Evolutionary conservation across 2,797 vertebrate species (phyloP).

Genomic region (Argya squamiceps): DNA sequence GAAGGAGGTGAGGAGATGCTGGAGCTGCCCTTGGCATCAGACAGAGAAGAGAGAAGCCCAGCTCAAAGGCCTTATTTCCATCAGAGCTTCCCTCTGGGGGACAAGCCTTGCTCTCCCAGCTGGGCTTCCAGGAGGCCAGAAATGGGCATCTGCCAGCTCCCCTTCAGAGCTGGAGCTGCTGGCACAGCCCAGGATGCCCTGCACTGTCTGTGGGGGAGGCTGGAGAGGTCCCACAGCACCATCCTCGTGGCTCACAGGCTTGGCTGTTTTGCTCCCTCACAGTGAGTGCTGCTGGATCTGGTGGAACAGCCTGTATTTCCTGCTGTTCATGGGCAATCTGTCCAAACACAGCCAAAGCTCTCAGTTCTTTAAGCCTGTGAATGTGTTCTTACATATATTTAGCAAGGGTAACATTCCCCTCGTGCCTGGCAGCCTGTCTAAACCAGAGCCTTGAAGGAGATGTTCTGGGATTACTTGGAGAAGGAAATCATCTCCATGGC

Average conservation of each 20-base stretch:
- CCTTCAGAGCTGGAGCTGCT: constrained; percentile 54
- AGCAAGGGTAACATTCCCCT: background rate
- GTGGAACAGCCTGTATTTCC: background rate
- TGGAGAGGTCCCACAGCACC: constrained; percentile 81
- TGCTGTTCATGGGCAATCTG: background rate
- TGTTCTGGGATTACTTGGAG: background rate
- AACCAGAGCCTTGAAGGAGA: background rate
- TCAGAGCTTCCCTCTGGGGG: constrained; percentile 70
- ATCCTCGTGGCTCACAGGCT: constrained; percentile 76
- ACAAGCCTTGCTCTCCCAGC: constrained; percentile 77
- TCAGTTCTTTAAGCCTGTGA: background rate
- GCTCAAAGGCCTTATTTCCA: constrained; percentile 71
- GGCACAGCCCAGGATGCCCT: constrained; percentile 69
- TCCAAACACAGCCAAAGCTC: background rate
- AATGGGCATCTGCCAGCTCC: constrained; percentile 77
- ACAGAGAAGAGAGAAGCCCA: constrained; percentile 48
- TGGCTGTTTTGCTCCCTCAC: constrained; percentile 79
- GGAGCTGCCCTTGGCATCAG: constrained; percentile 60
- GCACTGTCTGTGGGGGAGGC: constrained; percentile 68
- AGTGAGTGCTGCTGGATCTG: constrained; percentile 56
- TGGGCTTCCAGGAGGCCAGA: constrained; percentile 77
- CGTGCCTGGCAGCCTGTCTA: background rate
- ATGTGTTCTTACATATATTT: background rate
- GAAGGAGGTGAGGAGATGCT: constrained; percentile 75
- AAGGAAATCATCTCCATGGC: background rate